Evolutionary conservation across 2,888 invertebrate species (phyloP), one percentile per base, ranked within the genome.

Genomic region (Limnephilus rhombicus): DNA sequence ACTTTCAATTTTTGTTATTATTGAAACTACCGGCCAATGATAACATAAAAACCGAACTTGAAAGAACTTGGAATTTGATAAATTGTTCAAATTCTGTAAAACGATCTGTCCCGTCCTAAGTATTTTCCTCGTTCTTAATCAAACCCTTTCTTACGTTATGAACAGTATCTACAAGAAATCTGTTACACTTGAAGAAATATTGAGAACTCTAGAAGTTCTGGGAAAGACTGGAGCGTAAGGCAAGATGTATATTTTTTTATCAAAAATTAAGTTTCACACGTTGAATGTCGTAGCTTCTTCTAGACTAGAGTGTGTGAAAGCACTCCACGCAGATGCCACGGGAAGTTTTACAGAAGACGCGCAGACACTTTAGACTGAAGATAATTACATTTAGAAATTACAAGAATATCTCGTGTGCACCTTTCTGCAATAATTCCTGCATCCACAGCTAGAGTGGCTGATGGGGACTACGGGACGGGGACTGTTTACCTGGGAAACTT

Each of bases 311-410:
- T 41, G 41, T 29, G 34, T 82, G 18, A 82, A 82, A 82, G 82
- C 82, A 82, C 82, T 82, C 15, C 13, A 5, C 45, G 24, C 45
- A 45, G 45, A 41, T 85, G 85, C 13, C 13, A 37, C 9, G 18
- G 13, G 18, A 18, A 90, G 90, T 80, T 41, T 89, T 85, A 68
- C 24, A 49, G 45, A 34, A 82, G 90, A 53, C n/a, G 68, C 90
- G n/a, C n/a, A n/a, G 13, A 85, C 41, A 90, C 90, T 80, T 85
- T 41, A 45, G 41, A 41, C n/a, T 41, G 80, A 29, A n/a, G 80
- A 85, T 90, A 90, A 90, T 90, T 85, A 53, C 85, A 90, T 90
- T 90, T 80, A 49, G 90, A 68, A 34, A 83, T 85, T 53, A 85
- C 85, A 80, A 29, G 68, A 85, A 41, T 18, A 29, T 53, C 53